Evolutionary conservation across 1,140 invertebrate genomes (phyloP).

Genomic region (Caerostris extrusa): DNA sequence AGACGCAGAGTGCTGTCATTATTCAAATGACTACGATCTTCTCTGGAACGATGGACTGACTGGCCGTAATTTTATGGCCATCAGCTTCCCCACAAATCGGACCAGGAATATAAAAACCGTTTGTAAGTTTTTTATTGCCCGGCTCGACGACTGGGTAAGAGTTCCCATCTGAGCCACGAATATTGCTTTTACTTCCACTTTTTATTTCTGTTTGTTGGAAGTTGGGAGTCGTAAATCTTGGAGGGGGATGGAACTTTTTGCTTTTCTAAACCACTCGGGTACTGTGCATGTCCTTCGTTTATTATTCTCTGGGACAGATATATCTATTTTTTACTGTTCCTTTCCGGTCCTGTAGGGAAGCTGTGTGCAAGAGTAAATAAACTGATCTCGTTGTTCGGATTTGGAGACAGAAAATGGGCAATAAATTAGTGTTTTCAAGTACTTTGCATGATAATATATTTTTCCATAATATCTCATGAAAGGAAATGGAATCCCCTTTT

Average conservation of each 20-base stretch:
- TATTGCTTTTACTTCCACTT: not conserved
- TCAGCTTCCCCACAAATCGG: constrained; percentile 61
- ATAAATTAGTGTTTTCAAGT: not conserved
- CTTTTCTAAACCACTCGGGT: not conserved
- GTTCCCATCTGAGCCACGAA: not conserved
- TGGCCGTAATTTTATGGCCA: constrained; percentile 40
- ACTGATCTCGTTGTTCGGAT: not conserved
- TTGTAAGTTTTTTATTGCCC: not conserved
- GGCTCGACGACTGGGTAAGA: not conserved
- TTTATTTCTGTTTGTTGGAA: not conserved
- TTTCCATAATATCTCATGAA: no score
- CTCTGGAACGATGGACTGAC: not conserved
- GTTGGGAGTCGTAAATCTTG: constrained; percentile 47
- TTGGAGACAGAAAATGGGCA: not conserved
- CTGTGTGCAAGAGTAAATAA: not conserved
- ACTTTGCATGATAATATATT: not conserved
- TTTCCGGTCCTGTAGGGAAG: not conserved
- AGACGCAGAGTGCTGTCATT: constrained; percentile 47
- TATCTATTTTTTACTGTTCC: not conserved
- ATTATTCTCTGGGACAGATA: not conserved
- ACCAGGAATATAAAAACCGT: not conserved
- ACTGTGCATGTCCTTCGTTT: not conserved
- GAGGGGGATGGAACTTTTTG: not conserved
- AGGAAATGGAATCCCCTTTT: no score
- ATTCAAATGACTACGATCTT: constrained; percentile 61